Evolutionary conservation across 2,888 invertebrate genomes (phyloP), one percentile per base, ranked within the genome.

Genomic region (Ochropacha duplaris): DNA sequence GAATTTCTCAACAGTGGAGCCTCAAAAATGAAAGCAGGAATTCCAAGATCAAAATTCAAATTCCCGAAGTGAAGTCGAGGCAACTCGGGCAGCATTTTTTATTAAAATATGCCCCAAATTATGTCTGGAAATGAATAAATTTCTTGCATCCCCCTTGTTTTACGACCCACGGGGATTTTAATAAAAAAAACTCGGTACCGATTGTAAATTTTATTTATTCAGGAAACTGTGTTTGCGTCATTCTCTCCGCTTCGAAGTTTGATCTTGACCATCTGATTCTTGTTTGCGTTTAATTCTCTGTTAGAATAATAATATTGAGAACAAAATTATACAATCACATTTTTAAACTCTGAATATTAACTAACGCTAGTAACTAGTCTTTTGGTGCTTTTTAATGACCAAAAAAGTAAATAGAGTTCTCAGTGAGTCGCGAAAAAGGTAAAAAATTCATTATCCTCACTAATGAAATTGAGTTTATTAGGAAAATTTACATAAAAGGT

Each of bases 121-220:
- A 84, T 81, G 85, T 78, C 79, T 71, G 75, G 73, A 81, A 79
- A 86, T 88, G 84, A 87, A 88, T 88, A 88, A 86, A 87, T 86
- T 86, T 78, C 65, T 68, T 71, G 78, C 68, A 69, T 76, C 74
- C 76, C 81, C 76, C 78, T 79, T 78, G 78, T 82, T 82, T 82
- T 79, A 85, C 72, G 73, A 76, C 73, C 68, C 80, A 72, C 81
- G 61, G 59, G 76, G 74, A 83, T 76, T 75, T 83, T 81, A 80
- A 78, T 78, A 80, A 83, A 79, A 82, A 75, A 76, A 76, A 80
- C 66, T 75, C 74, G 68, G 70, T 69, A 69, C 62, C 55, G 67
- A 71, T 72, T 81, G 76, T 78, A 78, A 81, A 81, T 81, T 81
- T 67, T 78, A 73, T 84, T 81, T 74, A 44, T 44, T 44, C 44